Conservation (phyloP, 2,888 invertebrate species). For the Cataglyphis rosenhaueri region DNA sequence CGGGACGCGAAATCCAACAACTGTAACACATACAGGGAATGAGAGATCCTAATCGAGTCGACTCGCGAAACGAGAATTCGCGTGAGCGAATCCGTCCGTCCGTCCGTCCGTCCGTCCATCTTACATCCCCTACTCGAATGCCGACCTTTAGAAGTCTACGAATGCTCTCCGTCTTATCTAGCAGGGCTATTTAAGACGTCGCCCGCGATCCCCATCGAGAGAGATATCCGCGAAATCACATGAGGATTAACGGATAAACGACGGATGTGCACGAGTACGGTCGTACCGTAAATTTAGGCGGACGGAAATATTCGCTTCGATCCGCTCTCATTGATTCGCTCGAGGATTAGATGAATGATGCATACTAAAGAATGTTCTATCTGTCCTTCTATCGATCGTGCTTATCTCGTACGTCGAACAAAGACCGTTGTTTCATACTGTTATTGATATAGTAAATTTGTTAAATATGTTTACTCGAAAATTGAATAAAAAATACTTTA, state of each 20-base stretch:
- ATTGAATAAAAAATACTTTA: neutral
- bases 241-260: constrained; percentile 38
- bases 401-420: constrained; percentile 15
- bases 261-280: constrained; percentile 27
- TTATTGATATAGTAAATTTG: constrained; percentile 12
- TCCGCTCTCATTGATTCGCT: constrained; percentile 42
- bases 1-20: constrained; percentile 59
- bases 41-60: constrained; percentile 66
- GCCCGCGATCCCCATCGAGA: constrained; percentile 53
- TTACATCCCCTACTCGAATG: constrained; percentile 55
- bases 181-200: constrained; percentile 64
- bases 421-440: constrained; percentile 4
- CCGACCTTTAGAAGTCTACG: constrained; percentile 52
- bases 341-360: constrained; percentile 49
- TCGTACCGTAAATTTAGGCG: constrained; percentile 36
- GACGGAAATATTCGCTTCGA: constrained; percentile 27
- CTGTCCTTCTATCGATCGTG: constrained; percentile 26
- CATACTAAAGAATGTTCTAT: constrained; percentile 29
- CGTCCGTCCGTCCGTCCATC: constrained; percentile 26
- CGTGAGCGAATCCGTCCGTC: constrained; percentile 61
- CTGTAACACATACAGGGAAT: constrained; percentile 49
- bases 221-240: constrained; percentile 44
- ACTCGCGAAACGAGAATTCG: constrained; percentile 71
- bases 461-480: neutral
- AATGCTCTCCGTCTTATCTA: constrained; percentile 62